Percentiles rank a stretch among this genome's conserved stretches.
phyloP scores from a whole-genome alignment of 23 tunicate species.

The Aplidium turbinatum region DNA sequence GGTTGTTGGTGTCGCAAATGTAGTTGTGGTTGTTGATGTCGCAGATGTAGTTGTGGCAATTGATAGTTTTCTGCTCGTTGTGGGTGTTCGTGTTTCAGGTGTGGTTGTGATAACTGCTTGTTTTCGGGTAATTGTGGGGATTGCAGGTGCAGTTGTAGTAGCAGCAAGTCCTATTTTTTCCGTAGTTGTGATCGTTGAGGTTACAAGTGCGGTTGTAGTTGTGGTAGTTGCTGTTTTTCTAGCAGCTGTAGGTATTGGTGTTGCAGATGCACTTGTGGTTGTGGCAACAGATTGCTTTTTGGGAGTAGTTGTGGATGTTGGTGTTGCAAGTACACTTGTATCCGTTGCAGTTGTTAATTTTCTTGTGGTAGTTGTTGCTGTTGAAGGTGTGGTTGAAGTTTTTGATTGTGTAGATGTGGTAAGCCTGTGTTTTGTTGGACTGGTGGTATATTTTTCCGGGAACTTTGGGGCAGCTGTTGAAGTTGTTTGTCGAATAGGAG shows the following conservation, averaged over 20 bases:
- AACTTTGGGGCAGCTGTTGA: too few relatives aligned
- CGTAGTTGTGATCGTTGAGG: background rate
- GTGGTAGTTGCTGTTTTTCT: background rate
- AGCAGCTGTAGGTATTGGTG: background rate
- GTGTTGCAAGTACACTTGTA: background rate
- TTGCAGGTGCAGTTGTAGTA: too few relatives aligned
- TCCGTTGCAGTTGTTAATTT: background rate
- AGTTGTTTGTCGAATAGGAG: too few relatives aligned
- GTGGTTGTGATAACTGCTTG: conserved; percentile 3
- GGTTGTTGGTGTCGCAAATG: background rate
- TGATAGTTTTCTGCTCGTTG: background rate
- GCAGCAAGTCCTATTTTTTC: background rate
- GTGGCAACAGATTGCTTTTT: background rate
- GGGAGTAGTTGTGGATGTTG: background rate
- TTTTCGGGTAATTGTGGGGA: background rate
- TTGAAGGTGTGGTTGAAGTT: background rate
- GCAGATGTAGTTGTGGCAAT: background rate
- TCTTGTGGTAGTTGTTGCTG: background rate
- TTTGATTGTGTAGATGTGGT: too few relatives aligned
- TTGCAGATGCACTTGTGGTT: background rate
- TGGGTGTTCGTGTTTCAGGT: background rate
- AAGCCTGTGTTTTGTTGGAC: too few relatives aligned
- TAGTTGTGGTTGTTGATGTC: background rate
- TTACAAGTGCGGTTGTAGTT: background rate
- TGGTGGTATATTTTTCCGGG: too few relatives aligned